A percentile compares a stretch with the other conserved stretches of the same genome.
phyloP scores from a whole-genome alignment of 2,888 invertebrate genomes.

The Drosophila testacea region DNA sequence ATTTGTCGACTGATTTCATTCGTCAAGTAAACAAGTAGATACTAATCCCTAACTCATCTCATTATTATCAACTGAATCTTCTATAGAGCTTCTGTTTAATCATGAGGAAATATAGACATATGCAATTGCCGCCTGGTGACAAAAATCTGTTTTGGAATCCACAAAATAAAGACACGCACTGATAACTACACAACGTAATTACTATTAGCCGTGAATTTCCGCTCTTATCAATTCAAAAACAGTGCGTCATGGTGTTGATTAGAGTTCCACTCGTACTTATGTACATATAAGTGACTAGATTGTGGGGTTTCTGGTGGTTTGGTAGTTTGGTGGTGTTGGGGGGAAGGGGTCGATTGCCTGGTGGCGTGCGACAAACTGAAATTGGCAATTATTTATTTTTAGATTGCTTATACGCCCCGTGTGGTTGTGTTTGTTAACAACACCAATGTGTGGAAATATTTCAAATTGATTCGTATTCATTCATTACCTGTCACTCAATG shows the following conservation, averaged over 20 bases:
- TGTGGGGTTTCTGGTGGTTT: constrained; percentile 10
- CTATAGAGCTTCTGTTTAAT: constrained; percentile 3
- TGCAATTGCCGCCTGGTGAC: constrained; percentile 55
- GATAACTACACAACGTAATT: constrained; percentile 67
- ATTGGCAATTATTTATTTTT: constrained; percentile 63
- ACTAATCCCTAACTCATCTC: not conserved
- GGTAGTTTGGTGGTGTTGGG: not conserved
- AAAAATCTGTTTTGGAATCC: constrained; percentile 38
- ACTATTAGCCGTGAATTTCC: constrained; percentile 62
- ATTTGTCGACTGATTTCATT: no score
- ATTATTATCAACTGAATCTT: constrained; percentile 21
- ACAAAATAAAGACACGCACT: constrained; percentile 33
- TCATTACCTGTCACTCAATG: constrained; percentile 50
- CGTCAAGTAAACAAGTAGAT: no score
- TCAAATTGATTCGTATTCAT: constrained; percentile 49
- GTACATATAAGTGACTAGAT: constrained; percentile 6
- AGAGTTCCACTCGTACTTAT: constrained; percentile 12
- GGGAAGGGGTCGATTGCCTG: not conserved
- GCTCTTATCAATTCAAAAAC: constrained; percentile 46
- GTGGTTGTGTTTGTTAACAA: constrained; percentile 9
- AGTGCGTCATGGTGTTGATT: constrained; percentile 58
- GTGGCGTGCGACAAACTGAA: constrained; percentile 40
- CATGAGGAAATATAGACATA: constrained; percentile 7
- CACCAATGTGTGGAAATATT: constrained; percentile 47
- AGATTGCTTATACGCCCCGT: constrained; percentile 65